Conservation (phyloP, 2,113 vertebrate genomes). For the Australoheros scitulus region DNA sequence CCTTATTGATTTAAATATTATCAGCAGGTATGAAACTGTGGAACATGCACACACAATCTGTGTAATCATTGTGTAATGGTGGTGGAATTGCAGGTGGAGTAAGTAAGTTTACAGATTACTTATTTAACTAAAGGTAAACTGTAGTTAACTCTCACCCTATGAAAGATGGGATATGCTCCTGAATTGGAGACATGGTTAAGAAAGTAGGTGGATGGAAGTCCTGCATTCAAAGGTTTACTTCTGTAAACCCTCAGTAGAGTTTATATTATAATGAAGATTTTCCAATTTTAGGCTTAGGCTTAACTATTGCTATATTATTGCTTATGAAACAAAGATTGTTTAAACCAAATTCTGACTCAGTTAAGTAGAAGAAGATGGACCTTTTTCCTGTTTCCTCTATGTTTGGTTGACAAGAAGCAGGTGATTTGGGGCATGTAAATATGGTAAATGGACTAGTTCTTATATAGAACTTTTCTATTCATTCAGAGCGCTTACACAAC, state of each 20-base stretch:
- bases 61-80: not conserved
- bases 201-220: no score
- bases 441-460: no score
- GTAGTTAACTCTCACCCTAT: no score
- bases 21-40: not conserved
- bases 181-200: no score
- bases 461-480: no score
- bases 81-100: not conserved
- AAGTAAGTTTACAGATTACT: not conserved
- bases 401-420: not conserved
- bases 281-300: no score
- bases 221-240: no score
- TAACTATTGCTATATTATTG: not conserved
- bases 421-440: not conserved
- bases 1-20: not conserved
- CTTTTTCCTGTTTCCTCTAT: not conserved
- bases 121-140: not conserved
- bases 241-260: no score
- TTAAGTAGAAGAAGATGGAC: rapidly evolving
- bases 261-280: no score
- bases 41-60: not conserved
- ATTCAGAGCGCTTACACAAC: no score
- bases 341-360: not conserved
- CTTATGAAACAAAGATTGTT: not conserved
- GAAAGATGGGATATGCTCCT: no score